These are phyloP conservation scores for Phanerotoma sp. DNA, from an alignment of 2,888 invertebrate species.

Conservation along the genomic window DNA sequence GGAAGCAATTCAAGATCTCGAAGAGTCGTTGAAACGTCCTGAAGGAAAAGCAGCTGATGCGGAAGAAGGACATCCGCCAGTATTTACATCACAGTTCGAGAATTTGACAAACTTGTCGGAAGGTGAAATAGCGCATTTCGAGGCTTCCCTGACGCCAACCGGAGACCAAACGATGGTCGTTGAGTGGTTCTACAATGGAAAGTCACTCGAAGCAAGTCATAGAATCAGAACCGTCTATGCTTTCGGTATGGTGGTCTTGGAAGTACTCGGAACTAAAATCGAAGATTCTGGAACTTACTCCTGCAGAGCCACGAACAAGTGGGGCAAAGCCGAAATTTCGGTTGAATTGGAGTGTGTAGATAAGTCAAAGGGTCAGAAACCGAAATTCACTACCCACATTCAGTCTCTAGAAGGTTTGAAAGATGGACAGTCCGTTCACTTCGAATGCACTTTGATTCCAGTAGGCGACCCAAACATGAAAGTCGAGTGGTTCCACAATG, in stretches of 20 bases:
- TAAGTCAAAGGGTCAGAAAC: constrained; percentile 82
- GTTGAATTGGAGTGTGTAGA: constrained; percentile 82
- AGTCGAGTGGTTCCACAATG: constrained; percentile 97
- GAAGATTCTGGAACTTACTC: constrained; percentile 90
- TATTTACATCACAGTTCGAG: constrained; percentile 85
- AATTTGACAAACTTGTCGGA: constrained; percentile 83
- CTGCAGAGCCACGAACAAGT: constrained; percentile 85
- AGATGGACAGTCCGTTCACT: constrained; percentile 93
- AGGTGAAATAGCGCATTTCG: constrained; percentile 96
- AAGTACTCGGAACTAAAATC: constrained; percentile 91
- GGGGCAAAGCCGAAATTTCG: constrained; percentile 85
- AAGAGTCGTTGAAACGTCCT: constrained; percentile 78
- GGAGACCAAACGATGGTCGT: constrained; percentile 93
- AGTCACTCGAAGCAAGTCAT: constrained; percentile 84
- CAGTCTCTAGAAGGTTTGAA: constrained; percentile 80
- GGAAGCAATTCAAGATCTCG: constrained; percentile 87
- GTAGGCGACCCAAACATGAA: constrained; percentile 92
- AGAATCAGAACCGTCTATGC: constrained; percentile 92
- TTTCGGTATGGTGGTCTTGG: constrained; percentile 96
- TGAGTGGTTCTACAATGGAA: constrained; percentile 95
- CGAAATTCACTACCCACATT: constrained; percentile 85
- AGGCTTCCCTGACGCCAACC: constrained; percentile 91
- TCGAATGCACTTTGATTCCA: constrained; percentile 92
- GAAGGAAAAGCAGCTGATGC: constrained; percentile 69
- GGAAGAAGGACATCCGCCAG: constrained; percentile 82